Percentiles rank a stretch among this genome's conserved stretches.
These are phyloP conservation scores for Perizoma flavofasciatum DNA, from an alignment of 2,888 invertebrate species.

Conservation along the genomic window DNA sequence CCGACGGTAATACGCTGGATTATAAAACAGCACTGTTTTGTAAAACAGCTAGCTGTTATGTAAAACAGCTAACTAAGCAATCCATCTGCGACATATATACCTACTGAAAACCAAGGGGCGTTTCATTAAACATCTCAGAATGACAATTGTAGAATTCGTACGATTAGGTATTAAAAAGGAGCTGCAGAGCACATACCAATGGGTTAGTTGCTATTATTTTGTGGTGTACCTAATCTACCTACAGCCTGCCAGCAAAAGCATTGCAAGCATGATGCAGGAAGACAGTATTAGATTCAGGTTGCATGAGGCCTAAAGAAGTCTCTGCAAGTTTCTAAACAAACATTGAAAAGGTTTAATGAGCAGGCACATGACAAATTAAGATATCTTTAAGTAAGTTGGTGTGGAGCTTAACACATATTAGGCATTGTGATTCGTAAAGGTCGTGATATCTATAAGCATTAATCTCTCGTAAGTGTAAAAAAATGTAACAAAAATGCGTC, in stretches of 20 bases:
- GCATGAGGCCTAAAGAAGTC: not conserved
- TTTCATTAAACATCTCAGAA: too few relatives aligned
- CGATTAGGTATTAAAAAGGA: too few relatives aligned
- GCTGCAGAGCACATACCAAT: too few relatives aligned
- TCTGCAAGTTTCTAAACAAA: not conserved
- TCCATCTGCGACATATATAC: too few relatives aligned
- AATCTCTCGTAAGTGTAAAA: slow-evolving; percentile 14
- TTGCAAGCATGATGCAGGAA: slow-evolving; percentile 1
- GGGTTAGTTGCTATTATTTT: too few relatives aligned
- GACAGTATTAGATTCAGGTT: not conserved
- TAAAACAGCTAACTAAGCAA: too few relatives aligned
- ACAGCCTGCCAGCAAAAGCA: slow-evolving; percentile 2
- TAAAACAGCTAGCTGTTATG: too few relatives aligned
- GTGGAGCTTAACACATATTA: slow-evolving; percentile 2
- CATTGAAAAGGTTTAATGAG: not conserved
- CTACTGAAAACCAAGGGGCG: not conserved
- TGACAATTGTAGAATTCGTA: too few relatives aligned
- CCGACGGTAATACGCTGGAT: too few relatives aligned
- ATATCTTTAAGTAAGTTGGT: not conserved
- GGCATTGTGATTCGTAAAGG: slow-evolving; percentile 8
- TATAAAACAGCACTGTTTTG: too few relatives aligned
- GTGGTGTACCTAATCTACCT: not conserved
- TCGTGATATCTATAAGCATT: slow-evolving; percentile 25
- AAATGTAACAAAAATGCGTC: slow-evolving; percentile 38
- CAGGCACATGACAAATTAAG: not conserved